phyloP scores from a whole-genome alignment of 2,113 vertebrate species.

The Menidia beryllina region DNA sequence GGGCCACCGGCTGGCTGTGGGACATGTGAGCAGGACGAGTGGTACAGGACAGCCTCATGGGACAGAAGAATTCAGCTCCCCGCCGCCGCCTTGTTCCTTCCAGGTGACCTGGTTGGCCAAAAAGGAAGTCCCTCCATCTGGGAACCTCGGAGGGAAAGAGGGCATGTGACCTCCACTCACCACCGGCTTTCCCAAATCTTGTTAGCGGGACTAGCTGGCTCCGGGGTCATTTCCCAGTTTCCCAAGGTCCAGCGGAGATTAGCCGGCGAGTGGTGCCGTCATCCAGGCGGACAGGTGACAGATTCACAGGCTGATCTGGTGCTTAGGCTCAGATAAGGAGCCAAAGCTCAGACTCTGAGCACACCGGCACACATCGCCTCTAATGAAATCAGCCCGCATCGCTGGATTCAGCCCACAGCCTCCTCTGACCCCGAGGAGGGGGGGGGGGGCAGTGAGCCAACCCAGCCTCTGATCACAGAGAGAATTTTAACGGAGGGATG shows the following conservation, averaged over 20 bases:
- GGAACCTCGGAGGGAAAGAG: conserved; percentile 69
- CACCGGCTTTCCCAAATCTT: conserved; percentile 82
- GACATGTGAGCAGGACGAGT: conserved; percentile 22
- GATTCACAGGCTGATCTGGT: conserved; percentile 84
- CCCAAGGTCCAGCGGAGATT: conserved; percentile 79
- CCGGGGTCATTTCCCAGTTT: conserved; percentile 79
- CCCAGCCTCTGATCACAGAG: conserved; percentile 17
- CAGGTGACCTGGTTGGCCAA: conserved; percentile 57
- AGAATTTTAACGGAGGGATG: conserved; percentile 32
- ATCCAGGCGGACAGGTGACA: conserved; percentile 77
- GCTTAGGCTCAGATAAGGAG: conserved; percentile 81
- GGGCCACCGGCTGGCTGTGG: neutral
- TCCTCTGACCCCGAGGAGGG: conserved; percentile 31
- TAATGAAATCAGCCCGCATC: conserved; percentile 80
- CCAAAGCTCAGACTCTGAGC: conserved; percentile 60
- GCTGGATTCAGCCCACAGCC: conserved; percentile 57
- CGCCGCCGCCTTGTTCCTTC: conserved; percentile 52
- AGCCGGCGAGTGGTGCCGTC: conserved; percentile 63
- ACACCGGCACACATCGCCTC: conserved; percentile 63
- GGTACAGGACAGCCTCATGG: conserved; percentile 34
- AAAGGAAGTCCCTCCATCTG: conserved; percentile 72
- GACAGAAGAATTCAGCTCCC: conserved; percentile 25
- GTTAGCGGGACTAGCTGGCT: conserved; percentile 76
- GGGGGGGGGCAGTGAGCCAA: conserved; percentile 36
- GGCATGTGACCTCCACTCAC: conserved; percentile 83